Conservation (phyloP, 2,888 invertebrate species). For the Agriotes lineatus region DNA sequence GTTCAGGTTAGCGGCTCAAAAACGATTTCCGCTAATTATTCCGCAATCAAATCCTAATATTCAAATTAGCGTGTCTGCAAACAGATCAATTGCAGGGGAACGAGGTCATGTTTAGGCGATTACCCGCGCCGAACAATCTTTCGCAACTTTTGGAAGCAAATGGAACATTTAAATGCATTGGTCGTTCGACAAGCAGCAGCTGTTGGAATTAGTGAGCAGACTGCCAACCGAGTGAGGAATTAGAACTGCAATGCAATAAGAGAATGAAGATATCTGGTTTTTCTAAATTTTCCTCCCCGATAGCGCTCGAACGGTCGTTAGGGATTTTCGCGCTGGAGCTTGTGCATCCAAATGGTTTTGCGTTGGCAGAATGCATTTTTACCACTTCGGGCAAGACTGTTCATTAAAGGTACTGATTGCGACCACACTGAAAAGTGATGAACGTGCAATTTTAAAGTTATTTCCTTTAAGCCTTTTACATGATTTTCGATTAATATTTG, state of each 20-base stretch:
- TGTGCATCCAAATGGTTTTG: too few species aligned
- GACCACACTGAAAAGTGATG: too few species aligned
- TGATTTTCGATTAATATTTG: too few species aligned
- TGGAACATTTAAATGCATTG: conserved; percentile 64
- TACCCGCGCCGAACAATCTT: conserved; percentile 51
- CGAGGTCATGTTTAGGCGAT: conserved; percentile 50
- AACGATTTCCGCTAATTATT: conserved; percentile 27
- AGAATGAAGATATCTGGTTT: conserved; percentile 5
- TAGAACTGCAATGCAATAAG: conserved; percentile 49
- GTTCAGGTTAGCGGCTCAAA: conserved; percentile 6
- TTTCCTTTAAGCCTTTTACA: too few species aligned
- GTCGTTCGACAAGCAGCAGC: conserved; percentile 52
- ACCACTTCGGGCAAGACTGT: too few species aligned
- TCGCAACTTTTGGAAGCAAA: conserved; percentile 57
- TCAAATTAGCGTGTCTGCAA: conserved; percentile 45
- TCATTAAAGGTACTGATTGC: too few species aligned
- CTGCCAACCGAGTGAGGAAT: conserved; percentile 47
- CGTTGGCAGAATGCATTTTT: too few species aligned
- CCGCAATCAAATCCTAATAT: conserved; percentile 45
- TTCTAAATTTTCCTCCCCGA: background rate
- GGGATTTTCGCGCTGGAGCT: too few species aligned
- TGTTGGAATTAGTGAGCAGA: conserved; percentile 38
- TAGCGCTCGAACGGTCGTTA: too few species aligned
- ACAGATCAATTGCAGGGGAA: conserved; percentile 38
- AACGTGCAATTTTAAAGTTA: too few species aligned